Conservation (phyloP, 2,113 vertebrate genomes). For the Eurystomus gularis region DNA sequence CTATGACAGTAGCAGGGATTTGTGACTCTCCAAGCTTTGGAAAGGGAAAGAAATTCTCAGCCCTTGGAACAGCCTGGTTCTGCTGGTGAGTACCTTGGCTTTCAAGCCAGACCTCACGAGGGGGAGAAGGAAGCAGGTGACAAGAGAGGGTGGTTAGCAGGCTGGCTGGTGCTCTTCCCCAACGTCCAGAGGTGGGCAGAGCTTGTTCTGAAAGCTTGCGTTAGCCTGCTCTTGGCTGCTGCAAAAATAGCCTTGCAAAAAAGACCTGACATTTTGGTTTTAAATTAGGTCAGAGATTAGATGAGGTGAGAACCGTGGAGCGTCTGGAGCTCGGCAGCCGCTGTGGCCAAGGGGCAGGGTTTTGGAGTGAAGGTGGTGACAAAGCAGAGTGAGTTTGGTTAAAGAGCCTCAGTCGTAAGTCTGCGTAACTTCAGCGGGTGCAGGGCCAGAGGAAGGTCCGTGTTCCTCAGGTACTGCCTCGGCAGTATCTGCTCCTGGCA, state of each 20-base stretch:
- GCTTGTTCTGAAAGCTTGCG: background rate
- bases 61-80: background rate
- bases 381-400: background rate
- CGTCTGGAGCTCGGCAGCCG: accelerated
- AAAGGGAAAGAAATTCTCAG: slow-evolving; percentile 3
- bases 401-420: background rate
- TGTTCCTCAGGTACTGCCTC: background rate
- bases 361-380: background rate
- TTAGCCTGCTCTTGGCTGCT: background rate
- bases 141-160: background rate
- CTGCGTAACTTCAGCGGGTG: background rate
- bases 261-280: background rate
- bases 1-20: background rate
- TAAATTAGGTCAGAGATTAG: background rate
- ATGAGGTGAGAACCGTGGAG: background rate
- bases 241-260: background rate
- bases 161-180: background rate
- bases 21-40: background rate
- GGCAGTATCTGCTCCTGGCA: background rate
- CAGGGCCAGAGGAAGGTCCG: background rate
- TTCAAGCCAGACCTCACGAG: background rate
- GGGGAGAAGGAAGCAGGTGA: background rate
- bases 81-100: background rate
- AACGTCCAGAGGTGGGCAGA: background rate
- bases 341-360: background rate